phyloP scores from a whole-genome alignment of 2,888 invertebrate genomes.

The Tipula unca region DNA sequence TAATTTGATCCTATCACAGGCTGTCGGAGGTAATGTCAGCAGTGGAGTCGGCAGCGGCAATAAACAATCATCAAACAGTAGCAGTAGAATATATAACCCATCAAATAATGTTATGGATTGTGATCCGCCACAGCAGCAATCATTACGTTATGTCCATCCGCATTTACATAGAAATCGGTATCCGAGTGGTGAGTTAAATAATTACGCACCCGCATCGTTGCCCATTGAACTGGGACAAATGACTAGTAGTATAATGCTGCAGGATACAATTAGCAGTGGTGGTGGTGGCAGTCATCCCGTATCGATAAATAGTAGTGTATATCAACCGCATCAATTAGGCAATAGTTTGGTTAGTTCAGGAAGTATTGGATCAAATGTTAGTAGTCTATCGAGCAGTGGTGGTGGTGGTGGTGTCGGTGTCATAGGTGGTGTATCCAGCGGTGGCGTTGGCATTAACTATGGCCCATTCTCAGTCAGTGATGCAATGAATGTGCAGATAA shows the following conservation, averaged over 20 bases:
- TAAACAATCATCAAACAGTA: conserved; percentile 23
- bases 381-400: background rate
- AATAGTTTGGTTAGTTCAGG: conserved; percentile 8
- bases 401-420: conserved; percentile 26
- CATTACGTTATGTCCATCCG: conserved; percentile 24
- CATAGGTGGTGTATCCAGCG: conserved; percentile 24
- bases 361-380: conserved; percentile 23
- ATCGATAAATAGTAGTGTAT: conserved; percentile 18
- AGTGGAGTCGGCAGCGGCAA: conserved; percentile 18
- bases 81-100: conserved; percentile 25
- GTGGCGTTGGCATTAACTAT: conserved; percentile 20
- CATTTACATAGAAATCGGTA: conserved; percentile 23
- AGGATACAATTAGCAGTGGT: conserved; percentile 34
- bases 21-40: conserved; percentile 21
- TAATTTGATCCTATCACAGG: conserved; percentile 28
- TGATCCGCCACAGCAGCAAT: conserved; percentile 50
- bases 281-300: conserved; percentile 34
- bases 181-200: conserved; percentile 26
- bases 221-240: conserved; percentile 37
- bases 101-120: conserved; percentile 65
- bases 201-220: conserved; percentile 39
- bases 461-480: conserved; percentile 19
- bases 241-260: conserved; percentile 39
- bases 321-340: conserved; percentile 21
- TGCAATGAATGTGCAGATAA: conserved; percentile 17